These are phyloP conservation scores for Dolichotis patagonum DNA, from an alignment of 2,113 vertebrate genomes.

Conservation along the genomic window DNA sequence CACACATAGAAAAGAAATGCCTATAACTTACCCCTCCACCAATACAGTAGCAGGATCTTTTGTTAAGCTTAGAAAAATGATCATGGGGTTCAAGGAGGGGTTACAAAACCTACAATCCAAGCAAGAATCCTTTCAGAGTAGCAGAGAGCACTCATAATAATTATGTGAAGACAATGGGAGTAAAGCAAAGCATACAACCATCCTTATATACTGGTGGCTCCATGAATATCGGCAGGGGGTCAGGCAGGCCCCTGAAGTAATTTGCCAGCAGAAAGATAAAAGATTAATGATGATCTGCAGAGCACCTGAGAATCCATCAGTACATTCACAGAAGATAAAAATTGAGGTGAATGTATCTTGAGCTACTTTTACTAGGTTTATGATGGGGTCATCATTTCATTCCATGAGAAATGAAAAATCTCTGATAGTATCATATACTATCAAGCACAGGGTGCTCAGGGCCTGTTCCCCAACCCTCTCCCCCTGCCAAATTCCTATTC, in stretches of 20 bases:
- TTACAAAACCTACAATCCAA: background rate
- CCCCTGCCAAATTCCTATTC: background rate
- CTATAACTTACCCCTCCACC: background rate
- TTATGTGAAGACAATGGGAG: background rate
- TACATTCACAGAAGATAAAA: background rate
- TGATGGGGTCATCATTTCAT: background rate
- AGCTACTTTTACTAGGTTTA: background rate
- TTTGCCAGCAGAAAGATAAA: background rate
- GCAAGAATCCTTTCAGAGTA: background rate
- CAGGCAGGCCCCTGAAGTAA: background rate
- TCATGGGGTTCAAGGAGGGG: background rate
- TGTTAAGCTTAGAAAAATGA: background rate
- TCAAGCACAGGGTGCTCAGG: background rate
- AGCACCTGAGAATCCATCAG: constrained; percentile 1
- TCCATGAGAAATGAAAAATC: background rate
- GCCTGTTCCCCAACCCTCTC: background rate
- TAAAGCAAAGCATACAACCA: background rate
- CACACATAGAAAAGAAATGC: background rate
- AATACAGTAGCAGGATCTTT: background rate
- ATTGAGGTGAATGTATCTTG: background rate
- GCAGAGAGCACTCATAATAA: background rate
- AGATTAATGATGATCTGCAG: background rate
- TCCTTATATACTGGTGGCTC: background rate
- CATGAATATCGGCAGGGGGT: background rate
- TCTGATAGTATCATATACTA: background rate